phyloP scores from a whole-genome alignment of 2,113 vertebrate genomes.

The Salvelinus alpinus region DNA sequence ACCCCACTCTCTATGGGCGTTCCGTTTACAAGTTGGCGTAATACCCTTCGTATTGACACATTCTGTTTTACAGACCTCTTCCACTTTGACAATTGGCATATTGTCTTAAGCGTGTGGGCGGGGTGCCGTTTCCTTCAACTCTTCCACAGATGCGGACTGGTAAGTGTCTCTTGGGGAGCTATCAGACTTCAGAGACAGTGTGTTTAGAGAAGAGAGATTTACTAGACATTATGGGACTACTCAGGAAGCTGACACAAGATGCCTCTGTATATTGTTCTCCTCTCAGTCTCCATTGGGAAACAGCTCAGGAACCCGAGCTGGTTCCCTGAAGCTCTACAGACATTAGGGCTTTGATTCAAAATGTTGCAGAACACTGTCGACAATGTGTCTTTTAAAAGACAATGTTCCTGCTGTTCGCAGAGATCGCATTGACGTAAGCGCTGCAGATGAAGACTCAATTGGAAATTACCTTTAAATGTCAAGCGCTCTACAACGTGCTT shows the following conservation, averaged over 20 bases:
- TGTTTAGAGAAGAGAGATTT: constrained; percentile 7
- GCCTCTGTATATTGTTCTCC: background rate
- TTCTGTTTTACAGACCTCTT: background rate
- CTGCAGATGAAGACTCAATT: no score
- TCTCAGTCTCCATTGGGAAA: background rate
- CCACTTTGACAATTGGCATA: background rate
- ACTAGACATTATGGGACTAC: background rate
- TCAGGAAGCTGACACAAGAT: constrained; percentile 4
- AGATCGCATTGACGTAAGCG: no score
- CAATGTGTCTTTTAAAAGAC: no score
- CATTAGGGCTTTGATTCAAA: background rate
- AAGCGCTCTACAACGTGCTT: no score
- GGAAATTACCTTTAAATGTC: no score
- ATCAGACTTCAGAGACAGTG: background rate
- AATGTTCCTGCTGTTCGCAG: no score
- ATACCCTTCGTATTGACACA: background rate
- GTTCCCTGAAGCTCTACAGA: background rate
- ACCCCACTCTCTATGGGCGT: no score
- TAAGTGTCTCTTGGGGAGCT: background rate
- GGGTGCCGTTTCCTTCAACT: constrained; percentile 7
- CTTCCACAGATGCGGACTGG: background rate
- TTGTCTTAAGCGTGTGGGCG: background rate
- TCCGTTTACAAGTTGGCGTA: no score
- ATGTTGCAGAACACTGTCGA: no score
- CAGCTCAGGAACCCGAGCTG: background rate